A percentile compares a stretch with the other conserved stretches of the same genome.
Evolutionary conservation across 2,888 invertebrate species (phyloP).

Genomic region (Tipula helvola): DNA sequence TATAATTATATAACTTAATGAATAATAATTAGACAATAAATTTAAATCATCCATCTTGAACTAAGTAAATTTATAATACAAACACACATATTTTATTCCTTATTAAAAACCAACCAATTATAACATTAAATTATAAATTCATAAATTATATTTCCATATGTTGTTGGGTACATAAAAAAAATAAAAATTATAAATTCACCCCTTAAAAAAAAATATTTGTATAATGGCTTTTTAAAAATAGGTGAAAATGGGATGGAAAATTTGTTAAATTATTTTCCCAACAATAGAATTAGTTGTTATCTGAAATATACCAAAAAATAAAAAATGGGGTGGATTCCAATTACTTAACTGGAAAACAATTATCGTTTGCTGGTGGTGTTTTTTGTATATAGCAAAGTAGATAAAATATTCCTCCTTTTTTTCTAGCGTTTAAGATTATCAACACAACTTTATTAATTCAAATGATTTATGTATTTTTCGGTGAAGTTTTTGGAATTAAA

Average conservation of each 20-base stretch:
- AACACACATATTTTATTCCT: neutral
- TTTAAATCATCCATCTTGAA: neutral
- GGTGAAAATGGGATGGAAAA: constrained; percentile 4
- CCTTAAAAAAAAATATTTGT: neutral
- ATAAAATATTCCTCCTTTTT: neutral
- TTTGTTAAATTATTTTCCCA: neutral
- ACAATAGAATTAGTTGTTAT: neutral
- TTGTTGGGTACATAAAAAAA: neutral
- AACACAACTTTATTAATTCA: neutral
- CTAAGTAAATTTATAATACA: neutral
- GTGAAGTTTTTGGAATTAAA: neutral
- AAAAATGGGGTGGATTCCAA: neutral
- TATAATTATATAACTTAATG: neutral
- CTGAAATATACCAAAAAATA: neutral
- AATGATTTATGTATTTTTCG: neutral
- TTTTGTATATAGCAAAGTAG: neutral
- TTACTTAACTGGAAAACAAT: neutral
- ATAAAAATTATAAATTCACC: neutral
- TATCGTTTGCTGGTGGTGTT: neutral
- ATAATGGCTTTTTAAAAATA: neutral
- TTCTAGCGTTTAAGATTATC: neutral
- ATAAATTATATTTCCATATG: neutral
- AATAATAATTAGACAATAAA: neutral
- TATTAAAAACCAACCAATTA: neutral
- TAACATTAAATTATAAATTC: neutral